Conservation (phyloP, 2,888 invertebrate genomes). For the Chamaedrilus cognettii region DNA sequence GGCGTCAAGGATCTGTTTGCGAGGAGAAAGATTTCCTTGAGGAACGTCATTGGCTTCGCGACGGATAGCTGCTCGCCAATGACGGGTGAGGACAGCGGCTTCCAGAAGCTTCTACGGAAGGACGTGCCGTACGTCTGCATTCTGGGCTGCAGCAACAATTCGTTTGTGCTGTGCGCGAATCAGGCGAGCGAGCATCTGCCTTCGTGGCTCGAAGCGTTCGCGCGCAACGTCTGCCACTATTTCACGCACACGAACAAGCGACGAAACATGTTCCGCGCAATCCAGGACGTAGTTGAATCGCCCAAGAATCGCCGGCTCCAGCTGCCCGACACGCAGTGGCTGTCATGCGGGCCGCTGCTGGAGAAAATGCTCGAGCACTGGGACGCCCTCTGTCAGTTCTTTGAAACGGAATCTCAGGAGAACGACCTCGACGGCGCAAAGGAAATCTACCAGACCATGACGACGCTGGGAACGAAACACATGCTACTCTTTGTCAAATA, state of each 20-base stretch:
- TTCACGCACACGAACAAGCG: background rate
- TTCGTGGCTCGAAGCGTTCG: background rate
- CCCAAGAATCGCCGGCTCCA: background rate
- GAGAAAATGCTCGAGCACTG: constrained; percentile 7
- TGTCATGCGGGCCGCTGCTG: background rate
- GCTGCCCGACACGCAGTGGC: background rate
- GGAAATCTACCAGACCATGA: constrained; percentile 4
- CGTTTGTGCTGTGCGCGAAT: constrained; percentile 6
- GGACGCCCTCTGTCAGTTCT: background rate
- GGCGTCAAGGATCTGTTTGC: background rate
- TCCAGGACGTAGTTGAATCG: background rate
- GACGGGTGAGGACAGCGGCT: background rate
- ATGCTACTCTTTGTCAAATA: constrained; percentile 5
- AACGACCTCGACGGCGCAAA: background rate
- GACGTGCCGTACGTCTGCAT: background rate
- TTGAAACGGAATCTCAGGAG: background rate
- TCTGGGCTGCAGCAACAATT: constrained; percentile 1
- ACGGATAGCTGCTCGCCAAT: background rate
- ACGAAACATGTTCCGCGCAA: background rate
- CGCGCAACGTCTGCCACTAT: background rate
- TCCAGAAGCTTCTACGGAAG: background rate
- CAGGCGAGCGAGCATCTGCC: constrained; percentile 1
- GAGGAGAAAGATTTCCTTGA: background rate
- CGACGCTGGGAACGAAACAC: constrained; percentile 1
- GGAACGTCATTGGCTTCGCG: constrained; percentile 3